Evolutionary conservation across 2,888 invertebrate species (phyloP).

Genomic region (Rhopalosiphum nymphaeae): DNA sequence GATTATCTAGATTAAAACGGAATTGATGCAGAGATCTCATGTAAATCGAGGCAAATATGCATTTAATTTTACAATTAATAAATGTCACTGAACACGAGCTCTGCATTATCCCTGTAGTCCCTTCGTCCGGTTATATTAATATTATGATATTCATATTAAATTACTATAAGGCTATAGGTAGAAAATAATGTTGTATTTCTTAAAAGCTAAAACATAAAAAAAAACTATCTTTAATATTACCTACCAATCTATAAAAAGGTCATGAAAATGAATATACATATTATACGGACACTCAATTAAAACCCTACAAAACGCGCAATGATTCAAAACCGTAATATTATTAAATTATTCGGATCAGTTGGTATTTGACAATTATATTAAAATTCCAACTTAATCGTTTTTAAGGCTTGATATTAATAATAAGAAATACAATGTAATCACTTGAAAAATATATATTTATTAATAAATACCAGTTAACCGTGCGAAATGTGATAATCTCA

Average conservation of each 20-base stretch:
- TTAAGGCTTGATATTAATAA: not conserved
- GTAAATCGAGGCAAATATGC: not conserved
- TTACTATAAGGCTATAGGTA: not conserved
- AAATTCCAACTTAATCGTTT: conserved; percentile 3
- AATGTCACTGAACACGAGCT: not conserved
- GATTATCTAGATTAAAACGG: not conserved
- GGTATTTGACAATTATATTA: not conserved
- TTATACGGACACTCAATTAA: not conserved
- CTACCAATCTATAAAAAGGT: not conserved
- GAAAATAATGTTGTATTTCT: not conserved
- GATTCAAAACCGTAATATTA: not conserved
- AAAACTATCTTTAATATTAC: not conserved
- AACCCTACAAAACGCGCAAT: not conserved
- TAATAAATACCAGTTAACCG: conserved; percentile 18
- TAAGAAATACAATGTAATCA: conserved; percentile 29
- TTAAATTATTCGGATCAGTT: not conserved
- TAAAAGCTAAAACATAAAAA: not conserved
- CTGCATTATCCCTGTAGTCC: not conserved
- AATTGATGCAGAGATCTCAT: not conserved
- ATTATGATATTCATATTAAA: not conserved
- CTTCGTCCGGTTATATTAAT: not conserved
- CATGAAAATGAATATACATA: not conserved
- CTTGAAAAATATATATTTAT: not conserved
- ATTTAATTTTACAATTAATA: conserved; percentile 4
- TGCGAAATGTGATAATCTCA: conserved; percentile 28